phyloP scores from a whole-genome alignment of 2,888 invertebrate genomes.

The Mythimna impura region DNA sequence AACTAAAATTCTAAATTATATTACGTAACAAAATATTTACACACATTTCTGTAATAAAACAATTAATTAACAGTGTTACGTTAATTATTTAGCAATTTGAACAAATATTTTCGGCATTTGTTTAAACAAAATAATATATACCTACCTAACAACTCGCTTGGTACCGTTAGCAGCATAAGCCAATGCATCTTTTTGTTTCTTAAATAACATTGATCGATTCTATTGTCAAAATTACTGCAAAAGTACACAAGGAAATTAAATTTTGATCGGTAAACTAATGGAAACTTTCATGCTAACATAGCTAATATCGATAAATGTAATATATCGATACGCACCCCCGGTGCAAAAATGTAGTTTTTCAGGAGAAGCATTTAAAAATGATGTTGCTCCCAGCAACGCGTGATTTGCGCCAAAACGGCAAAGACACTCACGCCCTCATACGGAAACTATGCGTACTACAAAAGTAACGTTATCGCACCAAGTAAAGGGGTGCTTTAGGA shows the following conservation, averaged over 20 bases:
- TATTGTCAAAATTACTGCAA: background rate
- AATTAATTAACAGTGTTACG: constrained; percentile 36
- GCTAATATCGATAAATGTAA: background rate
- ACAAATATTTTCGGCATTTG: constrained; percentile 44
- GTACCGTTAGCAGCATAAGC: constrained; percentile 12
- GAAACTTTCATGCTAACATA: background rate
- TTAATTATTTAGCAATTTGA: constrained; percentile 10
- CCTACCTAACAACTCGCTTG: background rate
- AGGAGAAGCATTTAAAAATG: too few relatives aligned
- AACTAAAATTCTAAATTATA: background rate
- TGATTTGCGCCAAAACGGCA: too few relatives aligned
- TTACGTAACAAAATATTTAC: constrained; percentile 38
- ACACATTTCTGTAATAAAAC: constrained; percentile 35
- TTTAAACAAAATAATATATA: constrained; percentile 40
- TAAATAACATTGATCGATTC: background rate
- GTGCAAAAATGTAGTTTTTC: too few relatives aligned
- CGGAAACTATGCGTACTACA: too few relatives aligned
- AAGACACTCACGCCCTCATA: too few relatives aligned
- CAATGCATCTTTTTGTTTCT: background rate
- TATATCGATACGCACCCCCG: too few relatives aligned
- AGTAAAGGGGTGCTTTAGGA: too few relatives aligned
- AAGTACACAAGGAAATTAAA: background rate
- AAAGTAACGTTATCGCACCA: too few relatives aligned
- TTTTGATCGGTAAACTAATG: background rate
- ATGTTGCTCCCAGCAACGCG: too few relatives aligned